Evolutionary conservation across 2,113 vertebrate species (phyloP), one percentile per base, ranked within the genome.

Genomic region (Saguinus midas): DNA sequence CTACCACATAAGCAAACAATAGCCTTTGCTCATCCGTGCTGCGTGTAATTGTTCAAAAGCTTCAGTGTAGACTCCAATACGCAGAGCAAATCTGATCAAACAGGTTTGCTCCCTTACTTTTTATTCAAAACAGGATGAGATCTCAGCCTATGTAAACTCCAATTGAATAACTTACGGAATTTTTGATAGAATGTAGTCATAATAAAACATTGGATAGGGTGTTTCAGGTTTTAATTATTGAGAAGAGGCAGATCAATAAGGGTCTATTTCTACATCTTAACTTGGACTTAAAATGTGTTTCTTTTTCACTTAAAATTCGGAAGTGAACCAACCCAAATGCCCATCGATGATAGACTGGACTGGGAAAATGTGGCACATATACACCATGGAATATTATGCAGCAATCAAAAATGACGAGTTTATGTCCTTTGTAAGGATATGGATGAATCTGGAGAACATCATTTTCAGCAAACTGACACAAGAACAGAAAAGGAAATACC

Each of bases 1-100:
- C 99, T 98, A 99, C 99, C 99, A 98, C 97, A 98, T 98, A 97
- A 98, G 97, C 98, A 98, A 99, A 99, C 98, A 99, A 99, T 98
- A 99, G 98, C 97, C 97, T 96, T 98, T 98, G 97, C 98, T 98
- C 98, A 97, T 98, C 98, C 97, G 98, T 98, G 98, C 98, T 98
- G 97, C 98, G 95, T 96, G 97, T 98, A 98, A 89, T 97, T 94
- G 98, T 98, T 99, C 99, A 99, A 83, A 99, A 99, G 98, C 98
- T 99, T 99, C 98, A 97, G 98, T 98, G 98, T 98, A 98, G 98
- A 98, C 98, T 98, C 98, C 98, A 98, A 98, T 97, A 97, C 97
- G 98, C 97, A 98, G 98, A 98, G 97, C 97, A 98, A 97, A 98
- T 97, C 97, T 99, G 98, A 99, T 99, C 99, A 99, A 99, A 99